Evolutionary conservation across 2,888 invertebrate genomes (phyloP).

Genomic region (Papilio elwesi): DNA sequence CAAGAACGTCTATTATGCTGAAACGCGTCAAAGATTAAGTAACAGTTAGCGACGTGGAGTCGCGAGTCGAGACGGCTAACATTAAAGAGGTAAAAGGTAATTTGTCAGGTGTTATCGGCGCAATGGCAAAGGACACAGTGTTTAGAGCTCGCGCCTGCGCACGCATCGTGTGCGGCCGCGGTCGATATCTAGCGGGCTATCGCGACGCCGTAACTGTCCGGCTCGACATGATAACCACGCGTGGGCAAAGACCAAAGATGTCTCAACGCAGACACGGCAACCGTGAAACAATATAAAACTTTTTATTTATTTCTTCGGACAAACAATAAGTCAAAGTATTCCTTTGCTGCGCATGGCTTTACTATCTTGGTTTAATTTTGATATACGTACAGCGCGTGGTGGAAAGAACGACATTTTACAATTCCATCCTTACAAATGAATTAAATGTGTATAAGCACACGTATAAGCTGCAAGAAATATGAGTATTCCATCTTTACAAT

Average conservation of each 20-base stretch:
- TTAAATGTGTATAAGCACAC: too few relatives aligned
- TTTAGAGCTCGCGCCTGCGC: constrained; percentile 36
- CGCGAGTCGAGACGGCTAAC: constrained; percentile 12
- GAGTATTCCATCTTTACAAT: too few relatives aligned
- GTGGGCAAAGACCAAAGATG: constrained; percentile 64
- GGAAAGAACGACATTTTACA: too few relatives aligned
- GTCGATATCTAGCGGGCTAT: constrained; percentile 70
- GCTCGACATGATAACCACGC: constrained; percentile 64
- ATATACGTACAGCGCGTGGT: too few relatives aligned
- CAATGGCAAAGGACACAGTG: constrained; percentile 40
- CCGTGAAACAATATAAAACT: constrained; percentile 12
- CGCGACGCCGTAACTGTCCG: constrained; percentile 76
- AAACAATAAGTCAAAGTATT: neutral
- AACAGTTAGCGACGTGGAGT: constrained; percentile 12
- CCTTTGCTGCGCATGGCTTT: too few relatives aligned
- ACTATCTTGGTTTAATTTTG: too few relatives aligned
- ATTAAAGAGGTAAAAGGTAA: constrained; percentile 37
- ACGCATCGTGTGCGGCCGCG: constrained; percentile 77
- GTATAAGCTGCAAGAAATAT: too few relatives aligned
- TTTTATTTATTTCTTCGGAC: neutral
- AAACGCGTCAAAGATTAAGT: constrained; percentile 30
- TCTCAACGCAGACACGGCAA: constrained; percentile 47
- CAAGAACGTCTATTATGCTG: neutral
- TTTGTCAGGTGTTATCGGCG: constrained; percentile 39
- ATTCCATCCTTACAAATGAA: too few relatives aligned